A percentile compares a stretch with the other conserved stretches of the same genome.
These are phyloP conservation scores for Pachycephus smyrnensis DNA, from an alignment of 2,888 invertebrate genomes.

Conservation along the genomic window DNA sequence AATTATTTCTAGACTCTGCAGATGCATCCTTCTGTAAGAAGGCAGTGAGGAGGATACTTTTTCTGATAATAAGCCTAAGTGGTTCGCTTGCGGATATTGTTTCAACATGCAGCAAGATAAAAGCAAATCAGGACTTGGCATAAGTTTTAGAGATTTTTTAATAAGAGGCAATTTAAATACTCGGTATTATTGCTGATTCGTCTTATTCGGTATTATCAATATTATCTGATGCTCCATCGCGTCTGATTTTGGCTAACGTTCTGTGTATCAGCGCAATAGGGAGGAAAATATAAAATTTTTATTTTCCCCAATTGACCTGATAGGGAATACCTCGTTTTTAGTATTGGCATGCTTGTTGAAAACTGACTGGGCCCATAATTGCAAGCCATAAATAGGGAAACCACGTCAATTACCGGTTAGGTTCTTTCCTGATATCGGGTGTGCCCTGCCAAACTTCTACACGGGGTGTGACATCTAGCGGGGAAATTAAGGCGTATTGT, in stretches of 20 bases:
- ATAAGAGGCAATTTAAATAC: conserved; percentile 27
- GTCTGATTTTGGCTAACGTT: conserved; percentile 21
- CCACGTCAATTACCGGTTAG: no score
- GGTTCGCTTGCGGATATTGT: not conserved
- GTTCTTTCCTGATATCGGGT: no score
- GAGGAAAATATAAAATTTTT: conserved; percentile 11
- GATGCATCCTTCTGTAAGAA: not conserved
- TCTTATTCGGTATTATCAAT: conserved; percentile 25
- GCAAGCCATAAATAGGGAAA: no score
- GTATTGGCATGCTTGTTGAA: no score
- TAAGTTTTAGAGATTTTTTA: conserved; percentile 28
- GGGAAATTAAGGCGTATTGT: no score
- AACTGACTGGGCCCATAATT: no score
- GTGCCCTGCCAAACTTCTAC: no score
- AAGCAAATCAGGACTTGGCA: conserved; percentile 20
- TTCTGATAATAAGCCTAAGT: not conserved
- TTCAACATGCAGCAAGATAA: not conserved
- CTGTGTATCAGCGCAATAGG: conserved; percentile 23
- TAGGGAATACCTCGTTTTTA: no score
- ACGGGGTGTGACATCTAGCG: no score
- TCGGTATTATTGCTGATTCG: conserved; percentile 11
- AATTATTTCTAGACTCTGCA: not conserved
- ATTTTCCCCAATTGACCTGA: conserved; percentile 1
- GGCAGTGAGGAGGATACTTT: not conserved
- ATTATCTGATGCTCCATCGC: conserved; percentile 21